These are phyloP conservation scores for Polymixis lichenea DNA, from an alignment of 2,888 invertebrate genomes.

Conservation along the genomic window DNA sequence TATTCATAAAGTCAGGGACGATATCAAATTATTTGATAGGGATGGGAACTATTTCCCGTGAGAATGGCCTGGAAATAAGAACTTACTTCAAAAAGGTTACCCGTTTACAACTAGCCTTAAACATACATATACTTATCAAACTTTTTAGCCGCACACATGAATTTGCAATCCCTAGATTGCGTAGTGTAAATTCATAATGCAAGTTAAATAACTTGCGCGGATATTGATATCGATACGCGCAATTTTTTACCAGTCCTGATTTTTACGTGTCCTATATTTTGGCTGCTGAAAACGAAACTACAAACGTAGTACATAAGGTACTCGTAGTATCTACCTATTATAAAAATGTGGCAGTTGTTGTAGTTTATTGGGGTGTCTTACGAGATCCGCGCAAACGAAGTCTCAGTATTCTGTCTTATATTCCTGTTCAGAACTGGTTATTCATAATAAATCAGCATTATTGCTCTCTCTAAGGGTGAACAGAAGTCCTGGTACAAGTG, in stretches of 20 bases:
- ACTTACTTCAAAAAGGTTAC: neutral
- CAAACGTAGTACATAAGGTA: too few species aligned
- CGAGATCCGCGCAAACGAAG: too few species aligned
- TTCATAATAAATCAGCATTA: conserved; percentile 34
- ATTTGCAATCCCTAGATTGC: neutral
- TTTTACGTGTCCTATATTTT: too few species aligned
- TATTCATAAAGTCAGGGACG: neutral
- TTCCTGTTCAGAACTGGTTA: conserved; percentile 5
- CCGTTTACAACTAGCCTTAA: neutral
- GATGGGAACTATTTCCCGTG: neutral
- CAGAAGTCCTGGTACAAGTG: conserved; percentile 14
- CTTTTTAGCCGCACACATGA: neutral
- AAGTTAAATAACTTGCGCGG: neutral
- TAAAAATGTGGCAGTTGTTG: too few species aligned
- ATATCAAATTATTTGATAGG: neutral
- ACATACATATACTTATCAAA: neutral
- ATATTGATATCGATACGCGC: too few species aligned
- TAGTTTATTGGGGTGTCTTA: too few species aligned
- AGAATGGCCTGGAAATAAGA: neutral
- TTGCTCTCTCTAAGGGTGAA: neutral
- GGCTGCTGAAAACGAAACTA: too few species aligned
- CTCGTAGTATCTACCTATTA: too few species aligned
- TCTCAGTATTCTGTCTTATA: neutral
- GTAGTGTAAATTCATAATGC: neutral
- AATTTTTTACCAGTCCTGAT: too few species aligned